phyloP scores from a whole-genome alignment of 2,113 vertebrate genomes.

The Ochotona curzoniae region DNA sequence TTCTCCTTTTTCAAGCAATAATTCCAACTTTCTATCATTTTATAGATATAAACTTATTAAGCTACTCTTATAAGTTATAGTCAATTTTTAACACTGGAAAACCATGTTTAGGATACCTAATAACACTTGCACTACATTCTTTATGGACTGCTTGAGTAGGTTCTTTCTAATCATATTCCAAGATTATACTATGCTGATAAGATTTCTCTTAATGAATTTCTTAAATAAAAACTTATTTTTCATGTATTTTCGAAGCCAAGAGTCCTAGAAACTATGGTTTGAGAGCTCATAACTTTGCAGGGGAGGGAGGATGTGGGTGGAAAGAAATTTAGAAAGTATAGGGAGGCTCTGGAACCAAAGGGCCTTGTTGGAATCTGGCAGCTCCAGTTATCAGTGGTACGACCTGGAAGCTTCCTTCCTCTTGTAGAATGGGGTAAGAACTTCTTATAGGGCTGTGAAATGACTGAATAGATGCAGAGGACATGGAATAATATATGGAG shows the following conservation, averaged over 20 bases:
- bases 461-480: background rate
- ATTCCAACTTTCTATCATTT: constrained; percentile 10
- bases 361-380: background rate
- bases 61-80: constrained; percentile 1
- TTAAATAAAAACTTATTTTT: background rate
- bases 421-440: background rate
- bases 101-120: background rate
- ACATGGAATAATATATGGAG: background rate
- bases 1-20: background rate
- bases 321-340: background rate
- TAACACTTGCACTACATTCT: background rate
- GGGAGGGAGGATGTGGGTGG: no score
- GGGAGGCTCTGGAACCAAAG: background rate
- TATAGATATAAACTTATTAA: background rate
- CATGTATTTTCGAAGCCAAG: background rate
- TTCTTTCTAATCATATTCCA: background rate
- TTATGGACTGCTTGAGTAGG: background rate
- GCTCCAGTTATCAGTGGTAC: background rate
- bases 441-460: background rate
- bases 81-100: constrained; percentile 12
- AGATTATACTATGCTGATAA: background rate
- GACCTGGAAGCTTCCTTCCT: background rate
- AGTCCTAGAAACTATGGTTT: background rate
- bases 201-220: background rate
- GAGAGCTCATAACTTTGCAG: background rate